Conservation (phyloP, 2,113 vertebrate species). For the Rhabdomys dilectus region DNA sequence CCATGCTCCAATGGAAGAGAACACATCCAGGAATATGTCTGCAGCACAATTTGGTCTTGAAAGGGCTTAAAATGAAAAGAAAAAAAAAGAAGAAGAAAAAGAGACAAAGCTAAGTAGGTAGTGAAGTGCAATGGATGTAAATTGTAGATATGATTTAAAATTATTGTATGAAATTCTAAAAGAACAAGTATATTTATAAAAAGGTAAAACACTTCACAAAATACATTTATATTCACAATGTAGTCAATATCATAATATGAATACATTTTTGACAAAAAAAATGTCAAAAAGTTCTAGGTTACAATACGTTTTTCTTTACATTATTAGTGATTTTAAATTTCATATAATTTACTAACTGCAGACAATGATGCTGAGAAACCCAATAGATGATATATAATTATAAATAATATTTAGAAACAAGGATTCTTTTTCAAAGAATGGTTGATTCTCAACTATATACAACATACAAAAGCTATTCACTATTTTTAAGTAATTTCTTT, state of each 20-base stretch:
- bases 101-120: background rate
- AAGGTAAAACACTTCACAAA: background rate
- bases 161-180: background rate
- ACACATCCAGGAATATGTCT: background rate
- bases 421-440: slow-evolving; percentile 66
- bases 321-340: slow-evolving; percentile 11
- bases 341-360: slow-evolving; percentile 47
- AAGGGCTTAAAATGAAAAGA: background rate
- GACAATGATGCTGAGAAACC: slow-evolving; percentile 38
- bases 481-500: background rate
- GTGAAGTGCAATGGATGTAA: background rate
- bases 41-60: background rate
- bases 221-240: background rate
- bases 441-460: slow-evolving; percentile 42
- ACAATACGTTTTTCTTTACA: slow-evolving; percentile 16
- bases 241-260: background rate
- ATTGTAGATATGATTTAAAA: background rate
- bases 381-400: slow-evolving; percentile 52
- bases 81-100: too few species aligned
- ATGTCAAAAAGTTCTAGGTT: slow-evolving; percentile 9
- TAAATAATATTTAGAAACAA: slow-evolving; percentile 44
- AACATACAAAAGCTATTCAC: slow-evolving; percentile 46
- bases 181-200: background rate
- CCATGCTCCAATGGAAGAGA: background rate
- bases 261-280: slow-evolving; percentile 2